Base-by-base conservation (phyloP, 2,888 invertebrate species). In the Campoplex nolae region DNA sequence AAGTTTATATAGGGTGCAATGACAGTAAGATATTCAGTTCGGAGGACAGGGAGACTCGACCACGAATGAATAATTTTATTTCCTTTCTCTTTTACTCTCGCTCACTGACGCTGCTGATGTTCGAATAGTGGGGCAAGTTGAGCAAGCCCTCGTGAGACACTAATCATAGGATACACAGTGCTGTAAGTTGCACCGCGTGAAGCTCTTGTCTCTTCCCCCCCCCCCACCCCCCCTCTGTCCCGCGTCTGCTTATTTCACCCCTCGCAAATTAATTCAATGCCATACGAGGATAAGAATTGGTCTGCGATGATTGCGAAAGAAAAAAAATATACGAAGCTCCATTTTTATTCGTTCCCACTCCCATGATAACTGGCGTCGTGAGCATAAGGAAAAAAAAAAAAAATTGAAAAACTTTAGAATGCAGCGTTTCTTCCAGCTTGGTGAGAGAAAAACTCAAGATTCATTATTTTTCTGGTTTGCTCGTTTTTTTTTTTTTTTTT, bases 151-250 rank as follows among this genome's bases (percentile, higher is more conserved):
- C 45, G 62, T 73, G 54, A 74, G 68, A 48, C 70, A 75, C 76
- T 88, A 88, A 88, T 88, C 87, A 88, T 88, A 86, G 84, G 77
- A 85, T 77, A 82, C 73, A 68, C 13, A 42, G 48, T 18, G 74
- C 67, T 67, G 67, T 62, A 74, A 54, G 73, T 77, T 84, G 62
- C 42, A 45, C 73, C 68, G 65, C 48, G 42, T 51, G 70, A 85
- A 38, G 48, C 51, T 35, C 42, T 45, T 42, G 8, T 38, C 70
- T 6, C 70, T 16, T 16, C 54, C 65, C 32, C 35, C 65, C 11
- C 23, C 35, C 65, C 11, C 23, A 23, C 23, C 56, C 16, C 68
- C 35, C 35, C 32, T 6, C 32, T 6, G 32, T 38, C 48, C 35
- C 28, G 18, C 56, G 13, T 28, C 32, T 74, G 48, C 45, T 71